phyloP scores from a whole-genome alignment of 2,888 invertebrate genomes.

The Trichopria drosophilae region DNA sequence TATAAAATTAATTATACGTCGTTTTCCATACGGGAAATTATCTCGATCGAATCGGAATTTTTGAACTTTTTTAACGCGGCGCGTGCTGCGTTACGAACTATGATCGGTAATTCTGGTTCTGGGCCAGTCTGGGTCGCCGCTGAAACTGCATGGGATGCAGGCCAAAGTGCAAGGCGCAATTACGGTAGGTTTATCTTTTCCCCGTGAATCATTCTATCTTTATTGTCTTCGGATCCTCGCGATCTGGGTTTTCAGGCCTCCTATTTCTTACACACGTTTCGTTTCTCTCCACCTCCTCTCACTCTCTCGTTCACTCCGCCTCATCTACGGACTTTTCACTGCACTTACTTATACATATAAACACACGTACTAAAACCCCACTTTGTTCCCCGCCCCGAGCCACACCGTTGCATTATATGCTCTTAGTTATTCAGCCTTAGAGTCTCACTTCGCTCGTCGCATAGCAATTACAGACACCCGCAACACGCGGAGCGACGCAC shows the following conservation, averaged over 20 bases:
- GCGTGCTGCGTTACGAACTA: too few species aligned
- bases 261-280: not conserved
- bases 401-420: too few species aligned
- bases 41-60: too few species aligned
- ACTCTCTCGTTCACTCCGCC: not conserved
- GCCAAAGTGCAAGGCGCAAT: constrained; percentile 55
- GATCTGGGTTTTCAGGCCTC: constrained; percentile 27
- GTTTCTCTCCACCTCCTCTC: not conserved
- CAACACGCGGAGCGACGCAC: not conserved
- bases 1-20: too few species aligned
- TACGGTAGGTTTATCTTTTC: constrained; percentile 53
- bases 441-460: constrained; percentile 12
- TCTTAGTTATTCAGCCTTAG: constrained; percentile 12
- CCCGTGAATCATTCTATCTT: constrained; percentile 51
- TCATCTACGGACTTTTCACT: not conserved
- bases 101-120: too few species aligned
- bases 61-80: too few species aligned
- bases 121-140: too few species aligned
- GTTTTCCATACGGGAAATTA: too few species aligned
- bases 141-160: too few species aligned
- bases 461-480: constrained; percentile 16
- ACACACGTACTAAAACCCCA: too few species aligned
- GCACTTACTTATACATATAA: too few species aligned
- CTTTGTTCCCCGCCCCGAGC: too few species aligned
- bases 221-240: constrained; percentile 42